Evolutionary conservation across 2,888 invertebrate genomes (phyloP).

Genomic region (Drosophila putrida): DNA sequence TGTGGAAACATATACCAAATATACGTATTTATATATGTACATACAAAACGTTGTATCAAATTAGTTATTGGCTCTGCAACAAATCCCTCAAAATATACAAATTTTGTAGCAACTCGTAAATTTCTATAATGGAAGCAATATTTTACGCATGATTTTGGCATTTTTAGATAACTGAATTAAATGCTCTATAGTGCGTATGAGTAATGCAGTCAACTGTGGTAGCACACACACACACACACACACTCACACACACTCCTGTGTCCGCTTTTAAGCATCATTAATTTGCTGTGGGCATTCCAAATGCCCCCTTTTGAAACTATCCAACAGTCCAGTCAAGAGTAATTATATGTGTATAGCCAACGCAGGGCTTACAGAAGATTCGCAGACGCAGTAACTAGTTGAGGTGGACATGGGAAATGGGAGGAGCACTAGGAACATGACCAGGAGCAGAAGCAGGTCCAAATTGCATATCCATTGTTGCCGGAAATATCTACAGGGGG

Average conservation of each 20-base stretch:
- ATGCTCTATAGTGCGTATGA: conserved; percentile 67
- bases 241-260: conserved; percentile 25
- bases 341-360: conserved; percentile 61
- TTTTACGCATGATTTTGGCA: conserved; percentile 42
- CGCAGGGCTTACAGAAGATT: conserved; percentile 22
- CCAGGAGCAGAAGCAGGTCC: neutral
- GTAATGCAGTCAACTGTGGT: conserved; percentile 56
- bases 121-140: conserved; percentile 33
- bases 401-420: conserved; percentile 8
- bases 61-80: conserved; percentile 12
- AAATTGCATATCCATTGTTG: conserved; percentile 25
- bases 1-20: neutral
- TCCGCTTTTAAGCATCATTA: conserved; percentile 70
- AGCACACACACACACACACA: conserved; percentile 20
- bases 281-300: conserved; percentile 56
- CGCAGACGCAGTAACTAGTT: conserved; percentile 31
- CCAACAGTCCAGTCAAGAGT: conserved; percentile 51
- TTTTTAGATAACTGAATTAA: conserved; percentile 57
- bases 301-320: neutral
- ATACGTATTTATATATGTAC: too few species aligned
- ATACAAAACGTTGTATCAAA: neutral
- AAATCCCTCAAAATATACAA: conserved; percentile 35
- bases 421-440: neutral
- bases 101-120: conserved; percentile 27
- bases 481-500: conserved; percentile 6